Conservation (phyloP, 2,888 invertebrate genomes). For the Sialis lutaria region DNA sequence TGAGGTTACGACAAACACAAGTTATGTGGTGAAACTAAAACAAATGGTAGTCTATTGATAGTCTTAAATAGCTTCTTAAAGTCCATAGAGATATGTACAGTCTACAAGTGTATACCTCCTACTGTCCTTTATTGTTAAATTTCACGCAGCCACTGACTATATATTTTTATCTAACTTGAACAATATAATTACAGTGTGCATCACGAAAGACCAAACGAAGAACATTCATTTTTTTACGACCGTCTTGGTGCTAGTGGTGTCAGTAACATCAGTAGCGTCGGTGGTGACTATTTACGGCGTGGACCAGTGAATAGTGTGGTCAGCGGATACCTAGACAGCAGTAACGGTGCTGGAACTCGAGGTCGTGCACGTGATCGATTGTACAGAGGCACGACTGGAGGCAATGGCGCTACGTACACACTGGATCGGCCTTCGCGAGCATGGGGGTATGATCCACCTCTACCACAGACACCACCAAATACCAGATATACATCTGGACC, state of each 20-base stretch:
- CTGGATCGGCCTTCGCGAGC: slow-evolving; percentile 8
- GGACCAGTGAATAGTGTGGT: slow-evolving; percentile 13
- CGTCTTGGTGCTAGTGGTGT: slow-evolving; percentile 33
- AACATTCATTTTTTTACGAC: slow-evolving; percentile 30
- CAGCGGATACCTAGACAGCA: slow-evolving; percentile 13
- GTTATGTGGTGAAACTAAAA: no score
- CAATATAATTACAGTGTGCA: no score
- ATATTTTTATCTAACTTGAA: no score
- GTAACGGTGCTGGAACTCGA: slow-evolving; percentile 24
- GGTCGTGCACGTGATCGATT: slow-evolving; percentile 25
- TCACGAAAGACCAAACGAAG: slow-evolving; percentile 28
- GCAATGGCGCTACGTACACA: slow-evolving; percentile 10
- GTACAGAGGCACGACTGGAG: slow-evolving; percentile 18
- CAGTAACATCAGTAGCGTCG: slow-evolving; percentile 11
- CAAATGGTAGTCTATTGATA: no score
- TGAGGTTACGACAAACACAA: no score
- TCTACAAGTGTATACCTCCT: no score
- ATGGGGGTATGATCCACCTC: slow-evolving; percentile 6
- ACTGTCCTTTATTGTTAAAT: no score
- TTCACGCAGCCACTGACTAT: no score
- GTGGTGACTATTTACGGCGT: slow-evolving; percentile 18
- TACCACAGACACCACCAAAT: background rate
- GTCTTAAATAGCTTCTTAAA: no score
- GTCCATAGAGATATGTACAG: no score
- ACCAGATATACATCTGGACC: slow-evolving; percentile 2